Conservation (phyloP, 2,113 vertebrate genomes). For the Pycnonotus jocosus region DNA sequence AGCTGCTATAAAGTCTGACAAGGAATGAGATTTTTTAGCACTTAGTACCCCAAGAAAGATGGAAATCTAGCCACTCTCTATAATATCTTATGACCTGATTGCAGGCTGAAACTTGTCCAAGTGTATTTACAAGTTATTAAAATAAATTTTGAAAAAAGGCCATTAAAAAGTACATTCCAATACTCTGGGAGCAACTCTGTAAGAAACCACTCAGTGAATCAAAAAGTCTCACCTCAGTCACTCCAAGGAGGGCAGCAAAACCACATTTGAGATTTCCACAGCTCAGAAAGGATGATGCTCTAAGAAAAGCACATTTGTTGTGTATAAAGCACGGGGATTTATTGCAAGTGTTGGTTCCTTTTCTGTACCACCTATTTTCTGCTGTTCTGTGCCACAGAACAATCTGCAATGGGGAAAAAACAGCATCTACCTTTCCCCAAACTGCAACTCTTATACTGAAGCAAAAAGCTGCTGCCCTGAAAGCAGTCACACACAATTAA, state of each 20-base stretch:
- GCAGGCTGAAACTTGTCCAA: background rate
- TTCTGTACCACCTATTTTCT: background rate
- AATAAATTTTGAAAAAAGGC: background rate
- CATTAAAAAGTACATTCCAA: background rate
- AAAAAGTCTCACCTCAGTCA: background rate
- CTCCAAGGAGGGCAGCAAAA: constrained; percentile 7
- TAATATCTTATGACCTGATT: background rate
- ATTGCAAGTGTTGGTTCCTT: background rate
- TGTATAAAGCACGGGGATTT: background rate
- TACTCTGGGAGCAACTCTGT: background rate
- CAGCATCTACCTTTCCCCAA: background rate
- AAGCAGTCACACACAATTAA: background rate
- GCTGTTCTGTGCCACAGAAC: background rate
- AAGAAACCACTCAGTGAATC: background rate
- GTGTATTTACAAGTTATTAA: background rate
- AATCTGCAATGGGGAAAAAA: background rate
- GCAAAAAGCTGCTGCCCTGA: background rate
- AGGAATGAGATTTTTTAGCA: background rate
- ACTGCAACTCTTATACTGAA: background rate
- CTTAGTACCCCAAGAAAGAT: background rate
- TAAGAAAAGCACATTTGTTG: background rate
- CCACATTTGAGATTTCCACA: background rate
- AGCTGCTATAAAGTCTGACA: background rate
- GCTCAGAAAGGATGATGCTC: background rate
- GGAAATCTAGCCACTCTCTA: background rate